Evolutionary conservation across 2,888 invertebrate species (phyloP), one percentile per base, ranked within the genome.

Genomic region (Lithosia quadra): DNA sequence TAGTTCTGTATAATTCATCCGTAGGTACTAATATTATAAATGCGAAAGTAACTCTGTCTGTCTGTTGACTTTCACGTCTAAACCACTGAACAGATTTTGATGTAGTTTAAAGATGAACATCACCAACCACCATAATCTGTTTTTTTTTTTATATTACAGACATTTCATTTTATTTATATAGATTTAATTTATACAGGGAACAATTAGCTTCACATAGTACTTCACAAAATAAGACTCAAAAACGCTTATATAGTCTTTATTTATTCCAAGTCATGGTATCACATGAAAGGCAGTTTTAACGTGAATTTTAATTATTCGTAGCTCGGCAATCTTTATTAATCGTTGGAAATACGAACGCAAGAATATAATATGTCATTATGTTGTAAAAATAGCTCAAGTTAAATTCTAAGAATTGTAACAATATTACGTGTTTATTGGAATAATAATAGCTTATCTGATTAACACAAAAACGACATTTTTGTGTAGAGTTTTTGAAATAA

Each of bases 391-490:
- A 33, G 33, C 21, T 43, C 57, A 21, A 39, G 21, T 61, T n/a
- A 33, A 57, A 39, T 21, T 22, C n/a, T n/a, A 43, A 43, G 53
- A 36, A 62, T 28, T 43, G 62, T 57, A 43, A 62, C 39, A 57
- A 57, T 43, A 43, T 62, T 28, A 43, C 21, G 28, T 67, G 62
- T 57, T 67, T 67, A 39, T 33, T 39, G 8, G 33, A 67, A 67
- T 67, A 57, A 67, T 61, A 66, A 61, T 5, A 33, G 55, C 60
- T 65, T 66, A 66, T 28, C 36, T 55, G 62, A 67, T 67, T 57
- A 62, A 67, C 62, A 67, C 39, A 39, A 57, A 15, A 57, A 56
- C 10, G 22, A 18, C 56, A 62, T 67, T 67, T 67, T 57, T 43
- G 36, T 13, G 10, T 28, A 28, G 5, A 4, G 28, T 43, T 28